Base-by-base conservation (phyloP, 1,140 invertebrate genomes). In the Himalopsyche phryganea region DNA sequence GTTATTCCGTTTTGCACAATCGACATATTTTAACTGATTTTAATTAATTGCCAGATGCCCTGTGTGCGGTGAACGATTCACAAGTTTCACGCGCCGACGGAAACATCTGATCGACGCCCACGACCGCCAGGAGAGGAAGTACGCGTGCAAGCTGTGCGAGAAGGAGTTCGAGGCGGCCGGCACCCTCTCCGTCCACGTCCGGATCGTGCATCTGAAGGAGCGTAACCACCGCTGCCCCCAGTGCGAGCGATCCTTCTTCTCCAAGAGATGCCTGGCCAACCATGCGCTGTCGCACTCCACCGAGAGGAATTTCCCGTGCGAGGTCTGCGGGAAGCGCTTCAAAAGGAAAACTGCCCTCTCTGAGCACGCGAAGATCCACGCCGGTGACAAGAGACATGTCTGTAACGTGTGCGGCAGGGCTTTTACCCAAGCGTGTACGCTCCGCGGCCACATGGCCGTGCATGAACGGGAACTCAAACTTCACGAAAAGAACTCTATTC, bases 401-500 rank as follows among this genome's bases (percentile, higher is more conserved):
- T 58, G 56, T 18, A 35, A 40, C 11, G 4, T 18, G 14, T 58
- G 56, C 36, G 49, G 45, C 19, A 44, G 36, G 14, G 36, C 47
- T n/a, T 58, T 58, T 33, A 73, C 75, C 60, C 73, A 77, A 61
- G 74, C 74, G 49, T 75, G 73, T 46, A 75, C 73, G 33, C 49
- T 77, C 4, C 74, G 74, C 41, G 70, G 72, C 0, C 74, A 76
- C 35, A 67, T 76, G 68, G 38, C 15, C 11, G 38, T 15, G 11
- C 38, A 40, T n/a, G n/a, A n/a, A n/a, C n/a, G n/a, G n/a, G n/a
- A n/a, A n/a, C n/a, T n/a, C n/a, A n/a, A n/a, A n/a, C n/a, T n/a
- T n/a, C n/a, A n/a, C n/a, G n/a, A n/a, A n/a, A n/a, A n/a, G n/a
- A n/a, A n/a, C n/a, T n/a, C n/a, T n/a, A n/a, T n/a, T n/a, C n/a